Base-by-base conservation (phyloP, 2,888 invertebrate species). In the Megastigmus dorsalis region DNA sequence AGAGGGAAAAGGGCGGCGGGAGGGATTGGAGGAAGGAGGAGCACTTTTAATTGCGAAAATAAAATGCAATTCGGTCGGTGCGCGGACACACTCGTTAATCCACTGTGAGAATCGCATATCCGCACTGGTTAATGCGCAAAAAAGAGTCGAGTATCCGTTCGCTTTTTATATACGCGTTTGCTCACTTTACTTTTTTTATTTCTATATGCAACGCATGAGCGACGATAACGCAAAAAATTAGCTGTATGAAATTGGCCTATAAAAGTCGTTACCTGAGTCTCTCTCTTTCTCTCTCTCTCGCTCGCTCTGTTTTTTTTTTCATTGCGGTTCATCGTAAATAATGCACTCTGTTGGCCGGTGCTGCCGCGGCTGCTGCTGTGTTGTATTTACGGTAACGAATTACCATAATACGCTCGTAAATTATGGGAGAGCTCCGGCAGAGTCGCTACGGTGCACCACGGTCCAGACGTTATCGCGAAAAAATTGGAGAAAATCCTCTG, bases 321-420 rank as follows among this genome's bases (percentile, higher is more conserved):
- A 43, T 18, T 28, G 63, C 55, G 76, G 74, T 78, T 70, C 76
- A 36, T 73, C 79, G 78, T 80, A 79, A 82, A 81, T 82, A 78
- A 79, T 76, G 75, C 70, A 73, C 74, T 74, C 77, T 76, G 78
- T 79, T 78, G 76, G 71, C n/a, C 59, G 36, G 41, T 10, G 54
- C n/a, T n/a, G 45, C 20, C 10, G 20, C 10, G 72, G n/a, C n/a
- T n/a, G n/a, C n/a, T n/a, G n/a, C n/a, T n/a, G 66, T 63, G 77
- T 69, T 73, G 77, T 78, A 77, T 74, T 75, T 59, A 73, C 77
- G 76, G 76, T 77, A 79, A 76, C 73, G 76, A 80, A 83, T 82
- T 83, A 81, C 79, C 83, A 82, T 83, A 82, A 81, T 79, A 76
- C 79, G 74, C 63, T 73, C 77, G 76, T 83, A 81, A 80, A 80